Evolutionary conservation across 2,888 invertebrate genomes (phyloP).

Genomic region (Choreutis nemorana): DNA sequence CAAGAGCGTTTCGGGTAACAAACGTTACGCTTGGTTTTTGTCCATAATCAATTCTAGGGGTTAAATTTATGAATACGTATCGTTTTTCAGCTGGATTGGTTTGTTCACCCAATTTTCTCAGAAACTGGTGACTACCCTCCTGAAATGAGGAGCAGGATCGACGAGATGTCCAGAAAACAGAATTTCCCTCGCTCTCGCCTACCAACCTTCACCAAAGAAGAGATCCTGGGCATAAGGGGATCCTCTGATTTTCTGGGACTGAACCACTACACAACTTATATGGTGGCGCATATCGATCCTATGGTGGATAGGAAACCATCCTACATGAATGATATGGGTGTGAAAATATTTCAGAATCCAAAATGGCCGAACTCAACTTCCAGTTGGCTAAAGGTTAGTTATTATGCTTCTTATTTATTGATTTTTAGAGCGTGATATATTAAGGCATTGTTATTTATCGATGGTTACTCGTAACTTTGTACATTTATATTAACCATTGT

Average conservation of each 20-base stretch:
- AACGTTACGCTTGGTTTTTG: not conserved
- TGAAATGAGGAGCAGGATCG: conserved; percentile 68
- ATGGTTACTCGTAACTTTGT: not conserved
- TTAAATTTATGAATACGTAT: not conserved
- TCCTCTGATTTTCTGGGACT: conserved; percentile 78
- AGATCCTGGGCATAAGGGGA: conserved; percentile 65
- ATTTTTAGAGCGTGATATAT: too few relatives aligned
- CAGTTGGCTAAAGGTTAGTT: conserved; percentile 55
- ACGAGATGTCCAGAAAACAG: conserved; percentile 63
- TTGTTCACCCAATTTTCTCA: conserved; percentile 72
- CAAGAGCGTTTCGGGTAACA: conserved; percentile 46
- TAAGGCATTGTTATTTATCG: too few relatives aligned
- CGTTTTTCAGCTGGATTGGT: conserved; percentile 68
- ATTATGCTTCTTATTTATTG: too few relatives aligned
- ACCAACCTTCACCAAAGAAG: conserved; percentile 67
- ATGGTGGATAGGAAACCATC: conserved; percentile 30
- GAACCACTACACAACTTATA: conserved; percentile 74
- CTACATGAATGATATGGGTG: conserved; percentile 42
- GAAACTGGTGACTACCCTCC: conserved; percentile 71
- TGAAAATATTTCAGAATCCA: conserved; percentile 32
- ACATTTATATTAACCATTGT: not conserved
- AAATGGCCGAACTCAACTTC: conserved; percentile 59
- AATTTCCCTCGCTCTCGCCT: conserved; percentile 68
- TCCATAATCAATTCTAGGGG: not conserved
- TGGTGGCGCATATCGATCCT: conserved; percentile 32